Base-by-base conservation (phyloP, 2,113 vertebrate species). In the Notechis scutatus region DNA sequence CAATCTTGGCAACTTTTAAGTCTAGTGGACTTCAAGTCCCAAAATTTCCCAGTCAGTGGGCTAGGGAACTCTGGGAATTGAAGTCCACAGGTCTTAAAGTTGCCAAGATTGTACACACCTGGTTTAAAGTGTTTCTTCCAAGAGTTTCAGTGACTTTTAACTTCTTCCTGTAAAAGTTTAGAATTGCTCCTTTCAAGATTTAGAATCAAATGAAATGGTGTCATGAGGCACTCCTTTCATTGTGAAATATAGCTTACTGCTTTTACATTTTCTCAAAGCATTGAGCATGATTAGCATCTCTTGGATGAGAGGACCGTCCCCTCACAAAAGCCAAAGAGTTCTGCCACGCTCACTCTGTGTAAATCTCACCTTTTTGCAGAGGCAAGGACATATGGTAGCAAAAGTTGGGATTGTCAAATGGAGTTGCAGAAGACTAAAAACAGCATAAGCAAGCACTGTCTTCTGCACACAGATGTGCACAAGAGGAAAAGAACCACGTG, bases 161-260 rank as follows among this genome's bases (percentile, higher is more conserved):
- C 26, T 55, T 47, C 87, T 54, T 88, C 52, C 4, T 29, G 7
- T 10, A 96, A 95, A 96, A 97, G 97, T 97, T 96, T 95, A 95
- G 97, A 97, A 96, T 97, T 92, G 96, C 96, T 69, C 14, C 57
- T 69, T 61, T 69, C 23, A 64, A 64, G 57, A 18, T 47, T 81
- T 81, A 81, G 69, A 81, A 94, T 96, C 94, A 94, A 92, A 69
- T 95, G 93, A 95, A 94, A 26, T 95, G 88, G 95, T 42, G 39
- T 54, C 39, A 4, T 52, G 56, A 34, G 2, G 34, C 55, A 2
- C 20, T 12, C 18, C 57, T 52, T 88, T 39, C 29, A 42, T n/a
- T 54, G n/a, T 88, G 59, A 42, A 88, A 55, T 55, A 26, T 34
- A 20, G 57, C 2, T 2, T 39, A 69, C 3, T 42, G 10, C 15